These are phyloP conservation scores for Himalopsyche kuldschensis DNA, from an alignment of 2,888 invertebrate genomes.

Conservation along the genomic window DNA sequence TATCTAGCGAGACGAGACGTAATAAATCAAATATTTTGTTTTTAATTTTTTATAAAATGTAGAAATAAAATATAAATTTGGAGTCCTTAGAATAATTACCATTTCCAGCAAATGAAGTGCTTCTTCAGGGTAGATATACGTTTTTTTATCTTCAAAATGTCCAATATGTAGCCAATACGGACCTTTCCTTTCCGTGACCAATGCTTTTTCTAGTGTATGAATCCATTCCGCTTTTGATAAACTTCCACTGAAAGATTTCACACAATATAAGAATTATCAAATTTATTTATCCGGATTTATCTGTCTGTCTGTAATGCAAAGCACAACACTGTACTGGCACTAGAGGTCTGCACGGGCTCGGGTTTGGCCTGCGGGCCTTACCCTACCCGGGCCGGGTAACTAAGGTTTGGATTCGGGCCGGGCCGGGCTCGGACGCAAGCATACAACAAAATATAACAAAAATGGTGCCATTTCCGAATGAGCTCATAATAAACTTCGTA, in stretches of 20 bases:
- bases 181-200: conserved; percentile 59
- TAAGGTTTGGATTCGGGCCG: too few species aligned
- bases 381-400: too few species aligned
- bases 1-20: too few species aligned
- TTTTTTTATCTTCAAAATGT: conserved; percentile 50
- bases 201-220: conserved; percentile 55
- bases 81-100: conserved; percentile 55
- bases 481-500: too few species aligned
- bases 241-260: conserved; percentile 47
- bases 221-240: conserved; percentile 62
- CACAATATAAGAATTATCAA: not conserved
- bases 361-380: too few species aligned
- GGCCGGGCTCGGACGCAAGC: too few species aligned
- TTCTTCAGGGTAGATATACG: conserved; percentile 67
- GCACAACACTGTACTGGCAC: not conserved
- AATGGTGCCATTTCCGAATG: too few species aligned
- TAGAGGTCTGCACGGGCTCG: too few species aligned
- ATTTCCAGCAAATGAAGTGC: conserved; percentile 67
- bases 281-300: not conserved
- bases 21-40: too few species aligned
- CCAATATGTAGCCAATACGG: conserved; percentile 62
- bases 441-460: too few species aligned
- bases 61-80: conserved; percentile 21
- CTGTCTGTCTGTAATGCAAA: too few species aligned
- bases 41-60: too few species aligned